Conservation (phyloP, 1,140 invertebrate species). For the Nautilus pompilius region DNA sequence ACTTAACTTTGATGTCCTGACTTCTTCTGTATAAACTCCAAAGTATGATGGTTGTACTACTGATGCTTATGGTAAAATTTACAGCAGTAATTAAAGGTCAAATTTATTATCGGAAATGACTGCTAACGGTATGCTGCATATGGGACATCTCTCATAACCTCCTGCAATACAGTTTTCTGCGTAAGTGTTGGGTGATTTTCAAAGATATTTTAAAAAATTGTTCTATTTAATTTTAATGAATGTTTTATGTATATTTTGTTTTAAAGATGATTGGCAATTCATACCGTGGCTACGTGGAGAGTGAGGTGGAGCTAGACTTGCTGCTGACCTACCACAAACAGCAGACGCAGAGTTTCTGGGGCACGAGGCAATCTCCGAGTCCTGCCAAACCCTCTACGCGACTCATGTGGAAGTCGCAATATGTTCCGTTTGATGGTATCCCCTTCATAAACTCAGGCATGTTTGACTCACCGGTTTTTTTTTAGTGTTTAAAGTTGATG, state of each 20-base stretch:
- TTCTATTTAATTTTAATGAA: not conserved
- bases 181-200: not conserved
- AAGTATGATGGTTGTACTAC: too few relatives aligned
- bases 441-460: constrained; percentile 55
- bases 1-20: too few relatives aligned
- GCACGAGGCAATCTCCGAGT: constrained; percentile 52
- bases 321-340: constrained; percentile 54
- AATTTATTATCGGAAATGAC: too few relatives aligned
- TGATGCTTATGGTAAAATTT: too few relatives aligned
- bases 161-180: too few relatives aligned
- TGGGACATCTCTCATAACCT: too few relatives aligned
- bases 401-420: constrained; percentile 57
- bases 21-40: too few relatives aligned
- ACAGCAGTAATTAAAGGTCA: too few relatives aligned
- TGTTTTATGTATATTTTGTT: constrained; percentile 1
- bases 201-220: not conserved
- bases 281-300: constrained; percentile 54
- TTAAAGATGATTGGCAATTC: constrained; percentile 53
- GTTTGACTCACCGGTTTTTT: too few relatives aligned
- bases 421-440: constrained; percentile 56
- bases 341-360: constrained; percentile 55
- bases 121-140: too few relatives aligned
- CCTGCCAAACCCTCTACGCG: constrained; percentile 49
- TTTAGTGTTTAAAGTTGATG: too few relatives aligned
- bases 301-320: constrained; percentile 50